Evolutionary conservation across 37 sponge, comb jelly and placozoan species (phyloP).

Genomic region (Crambe crambe): DNA sequence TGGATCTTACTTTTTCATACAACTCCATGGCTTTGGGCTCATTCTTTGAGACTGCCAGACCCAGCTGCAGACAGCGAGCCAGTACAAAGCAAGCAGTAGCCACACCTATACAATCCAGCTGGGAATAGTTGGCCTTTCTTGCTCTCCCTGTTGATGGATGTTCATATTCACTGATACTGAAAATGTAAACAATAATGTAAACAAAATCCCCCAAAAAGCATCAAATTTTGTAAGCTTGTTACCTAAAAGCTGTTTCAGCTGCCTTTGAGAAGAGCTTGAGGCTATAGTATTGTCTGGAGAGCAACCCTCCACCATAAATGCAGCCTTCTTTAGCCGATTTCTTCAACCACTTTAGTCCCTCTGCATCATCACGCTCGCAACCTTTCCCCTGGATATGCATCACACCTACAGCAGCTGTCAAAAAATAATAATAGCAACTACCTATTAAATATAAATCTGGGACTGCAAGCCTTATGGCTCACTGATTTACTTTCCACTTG

Average conservation of each 20-base stretch:
- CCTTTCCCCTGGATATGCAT: constrained; percentile 62
- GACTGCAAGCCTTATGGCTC: no score
- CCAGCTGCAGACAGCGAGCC: constrained; percentile 63
- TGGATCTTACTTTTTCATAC: constrained; percentile 35
- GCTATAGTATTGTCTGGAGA: constrained; percentile 46
- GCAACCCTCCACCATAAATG: constrained; percentile 55
- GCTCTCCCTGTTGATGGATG: neutral
- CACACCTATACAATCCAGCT: constrained; percentile 47
- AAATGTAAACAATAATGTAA: neutral
- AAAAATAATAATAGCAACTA: no score
- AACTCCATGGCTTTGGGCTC: constrained; percentile 36
- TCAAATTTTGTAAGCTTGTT: neutral
- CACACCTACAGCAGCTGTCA: constrained; percentile 75
- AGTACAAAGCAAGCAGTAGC: constrained; percentile 70
- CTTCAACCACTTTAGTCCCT: constrained; percentile 63
- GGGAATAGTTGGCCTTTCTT: neutral
- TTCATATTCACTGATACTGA: constrained; percentile 44
- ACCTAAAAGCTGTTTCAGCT: constrained; percentile 62
- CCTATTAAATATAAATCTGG: no score
- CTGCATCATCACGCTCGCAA: constrained; percentile 11
- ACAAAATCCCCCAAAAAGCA: neutral
- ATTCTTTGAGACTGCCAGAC: constrained; percentile 45
- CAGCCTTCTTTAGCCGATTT: constrained; percentile 38
- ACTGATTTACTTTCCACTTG: no score
- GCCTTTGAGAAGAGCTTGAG: constrained; percentile 64